Base-by-base conservation (phyloP, 2,888 invertebrate genomes). In the Piscicola geometra region DNA sequence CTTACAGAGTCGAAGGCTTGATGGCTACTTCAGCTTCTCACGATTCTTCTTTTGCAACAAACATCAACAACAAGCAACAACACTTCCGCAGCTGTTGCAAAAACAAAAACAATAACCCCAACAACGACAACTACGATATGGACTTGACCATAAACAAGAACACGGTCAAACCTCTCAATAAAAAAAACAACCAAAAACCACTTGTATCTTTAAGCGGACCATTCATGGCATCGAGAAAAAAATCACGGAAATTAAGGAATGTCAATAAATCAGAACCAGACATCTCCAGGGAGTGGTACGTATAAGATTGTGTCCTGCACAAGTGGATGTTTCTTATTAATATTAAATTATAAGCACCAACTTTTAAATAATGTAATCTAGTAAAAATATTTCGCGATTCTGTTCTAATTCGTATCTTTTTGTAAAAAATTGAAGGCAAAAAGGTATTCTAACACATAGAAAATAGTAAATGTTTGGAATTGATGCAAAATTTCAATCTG, bases 121-220 rank as follows among this genome's bases (percentile, higher is more conserved):
- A 64, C 64, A 30, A 64, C 64, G 21, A 30, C 64, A 67, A 67
- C 67, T 35, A 67, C 67, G 35, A 67, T 3, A 32, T 67, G 3
- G 33, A 67, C 9, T 30, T 67, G 21, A 18, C 60, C 3, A 25
- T 18, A 5, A 21, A n/a, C 25, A 56, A 56, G n/a, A 56, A 3
- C 25, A 9, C 25, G 12, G 3, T 5, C 3, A 56, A 56, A 21
- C 5, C 9, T 56, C n/a, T 25, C 25, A 56, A 56, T 3, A 56
- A 56, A 3, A 56, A 56, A 21, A 56, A 56, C n/a, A 56, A 56
- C 12, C 60, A 56, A 56, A 56, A 56, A 56, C 3, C 60, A 18
- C 25, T 56, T 25, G n/a, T 56, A 18, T n/a, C 60, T 25, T 35
- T 74, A 35, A 74, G 66, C 25, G 66, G 64, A 30, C n/a, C 41